These are phyloP conservation scores for Nematopogon swammerdamellus DNA, from an alignment of 2,888 invertebrate species.

Conservation along the genomic window DNA sequence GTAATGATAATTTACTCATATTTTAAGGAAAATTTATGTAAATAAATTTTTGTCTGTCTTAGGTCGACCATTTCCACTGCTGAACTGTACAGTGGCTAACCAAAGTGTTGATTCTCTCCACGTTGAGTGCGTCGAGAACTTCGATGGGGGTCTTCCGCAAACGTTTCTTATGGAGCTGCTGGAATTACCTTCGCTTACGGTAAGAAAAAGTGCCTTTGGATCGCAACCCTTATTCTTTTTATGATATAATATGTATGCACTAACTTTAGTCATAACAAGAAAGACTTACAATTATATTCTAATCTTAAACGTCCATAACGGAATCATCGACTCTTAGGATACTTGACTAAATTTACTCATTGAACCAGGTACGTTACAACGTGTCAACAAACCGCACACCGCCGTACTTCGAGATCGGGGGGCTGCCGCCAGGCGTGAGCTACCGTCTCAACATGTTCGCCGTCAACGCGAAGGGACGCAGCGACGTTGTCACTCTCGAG, in stretches of 20 bases:
- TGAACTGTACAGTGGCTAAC: slow-evolving; percentile 86
- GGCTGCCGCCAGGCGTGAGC: slow-evolving; percentile 69
- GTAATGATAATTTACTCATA: too few species aligned
- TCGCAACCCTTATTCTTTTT: too few species aligned
- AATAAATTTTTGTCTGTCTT: slow-evolving; percentile 16
- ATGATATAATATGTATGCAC: too few species aligned
- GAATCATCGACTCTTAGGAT: too few species aligned
- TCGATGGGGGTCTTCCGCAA: slow-evolving; percentile 85
- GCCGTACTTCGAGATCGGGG: slow-evolving; percentile 65
- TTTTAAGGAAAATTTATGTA: background rate
- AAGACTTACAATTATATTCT: too few species aligned
- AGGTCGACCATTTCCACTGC: slow-evolving; percentile 86
- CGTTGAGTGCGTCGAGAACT: slow-evolving; percentile 84
- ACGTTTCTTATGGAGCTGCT: slow-evolving; percentile 79
- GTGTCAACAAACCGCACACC: slow-evolving; percentile 62
- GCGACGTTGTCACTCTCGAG: slow-evolving; percentile 79
- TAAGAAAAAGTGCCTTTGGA: too few species aligned
- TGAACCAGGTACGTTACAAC: slow-evolving; percentile 54
- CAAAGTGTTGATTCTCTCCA: slow-evolving; percentile 80
- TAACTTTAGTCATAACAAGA: too few species aligned
- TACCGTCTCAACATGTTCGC: slow-evolving; percentile 82
- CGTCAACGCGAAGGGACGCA: slow-evolving; percentile 83
- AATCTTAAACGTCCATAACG: too few species aligned
- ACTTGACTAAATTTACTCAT: background rate
- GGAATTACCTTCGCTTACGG: slow-evolving; percentile 63